phyloP scores from a whole-genome alignment of 2,113 vertebrate species.

The Galbula dea region DNA sequence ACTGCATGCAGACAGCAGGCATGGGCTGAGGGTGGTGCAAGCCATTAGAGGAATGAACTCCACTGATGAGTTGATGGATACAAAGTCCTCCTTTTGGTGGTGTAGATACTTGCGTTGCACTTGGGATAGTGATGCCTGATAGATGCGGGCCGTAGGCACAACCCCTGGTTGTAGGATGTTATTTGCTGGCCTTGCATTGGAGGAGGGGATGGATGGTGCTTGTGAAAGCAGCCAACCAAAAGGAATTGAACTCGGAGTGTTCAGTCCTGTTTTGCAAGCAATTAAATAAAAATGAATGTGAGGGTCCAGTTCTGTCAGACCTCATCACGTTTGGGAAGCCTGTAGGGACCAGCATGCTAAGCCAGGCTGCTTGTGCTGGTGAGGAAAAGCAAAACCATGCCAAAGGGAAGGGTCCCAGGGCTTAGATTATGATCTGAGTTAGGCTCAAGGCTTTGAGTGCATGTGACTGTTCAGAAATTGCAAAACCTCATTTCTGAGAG shows the following conservation, averaged over 20 bases:
- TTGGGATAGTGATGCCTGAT: background rate
- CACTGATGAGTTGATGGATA: background rate
- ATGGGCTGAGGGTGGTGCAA: background rate
- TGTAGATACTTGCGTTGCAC: background rate
- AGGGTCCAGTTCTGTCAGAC: background rate
- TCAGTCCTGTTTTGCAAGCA: constrained; percentile 34
- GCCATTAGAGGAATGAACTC: background rate
- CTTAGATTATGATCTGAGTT: constrained; percentile 4
- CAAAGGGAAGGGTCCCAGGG: constrained; percentile 13
- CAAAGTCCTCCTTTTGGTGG: background rate
- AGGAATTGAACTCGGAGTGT: background rate
- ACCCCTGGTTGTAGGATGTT: background rate
- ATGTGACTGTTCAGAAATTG: background rate
- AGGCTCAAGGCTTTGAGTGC: background rate
- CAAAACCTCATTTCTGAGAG: constrained; percentile 22
- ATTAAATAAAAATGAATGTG: constrained; percentile 9
- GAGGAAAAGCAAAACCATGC: constrained; percentile 10
- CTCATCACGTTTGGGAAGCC: background rate
- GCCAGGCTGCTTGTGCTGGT: background rate
- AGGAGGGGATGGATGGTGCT: background rate
- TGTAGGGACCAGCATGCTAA: background rate
- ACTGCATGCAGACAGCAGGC: no score
- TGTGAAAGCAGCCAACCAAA: background rate
- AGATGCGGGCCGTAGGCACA: background rate
- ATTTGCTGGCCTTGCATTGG: background rate